These are phyloP conservation scores for Aplodontia rufa DNA, from an alignment of 2,113 vertebrate species.

Conservation along the genomic window DNA sequence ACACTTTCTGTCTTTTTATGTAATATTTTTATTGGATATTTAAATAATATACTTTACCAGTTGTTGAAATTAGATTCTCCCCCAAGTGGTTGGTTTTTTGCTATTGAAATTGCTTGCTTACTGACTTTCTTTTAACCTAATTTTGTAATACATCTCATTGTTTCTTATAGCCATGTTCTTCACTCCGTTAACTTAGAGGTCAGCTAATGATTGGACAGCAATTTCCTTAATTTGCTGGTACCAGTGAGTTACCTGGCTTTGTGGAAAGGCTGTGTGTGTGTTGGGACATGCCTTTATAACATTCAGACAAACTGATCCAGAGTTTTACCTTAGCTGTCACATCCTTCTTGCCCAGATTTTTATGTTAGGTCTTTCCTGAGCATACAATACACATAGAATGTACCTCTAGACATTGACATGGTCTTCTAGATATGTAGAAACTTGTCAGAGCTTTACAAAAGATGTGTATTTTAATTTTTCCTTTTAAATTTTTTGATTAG, in stretches of 20 bases:
- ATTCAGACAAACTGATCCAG: neutral
- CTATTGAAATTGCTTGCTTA: neutral
- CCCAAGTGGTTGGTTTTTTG: neutral
- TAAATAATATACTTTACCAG: neutral
- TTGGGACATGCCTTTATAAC: neutral
- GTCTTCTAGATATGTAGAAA: neutral
- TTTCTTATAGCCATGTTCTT: neutral
- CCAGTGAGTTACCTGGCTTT: neutral
- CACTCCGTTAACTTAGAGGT: neutral
- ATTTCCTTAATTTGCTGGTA: neutral
- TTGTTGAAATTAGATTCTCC: neutral
- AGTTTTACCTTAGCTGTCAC: neutral
- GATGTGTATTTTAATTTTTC: neutral
- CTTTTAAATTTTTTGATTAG: neutral
- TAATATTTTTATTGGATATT: neutral
- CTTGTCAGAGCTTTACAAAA: constrained; percentile 27
- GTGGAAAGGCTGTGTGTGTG: neutral
- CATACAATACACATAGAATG: neutral
- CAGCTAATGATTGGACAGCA: neutral
- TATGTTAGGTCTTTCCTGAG: neutral
- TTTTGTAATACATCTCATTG: neutral
- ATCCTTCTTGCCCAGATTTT: neutral
- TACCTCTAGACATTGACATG: neutral
- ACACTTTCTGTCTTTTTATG: neutral
- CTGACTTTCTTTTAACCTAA: neutral